phyloP scores from a whole-genome alignment of 2,113 vertebrate species.

The Aptenodytes patagonicus region DNA sequence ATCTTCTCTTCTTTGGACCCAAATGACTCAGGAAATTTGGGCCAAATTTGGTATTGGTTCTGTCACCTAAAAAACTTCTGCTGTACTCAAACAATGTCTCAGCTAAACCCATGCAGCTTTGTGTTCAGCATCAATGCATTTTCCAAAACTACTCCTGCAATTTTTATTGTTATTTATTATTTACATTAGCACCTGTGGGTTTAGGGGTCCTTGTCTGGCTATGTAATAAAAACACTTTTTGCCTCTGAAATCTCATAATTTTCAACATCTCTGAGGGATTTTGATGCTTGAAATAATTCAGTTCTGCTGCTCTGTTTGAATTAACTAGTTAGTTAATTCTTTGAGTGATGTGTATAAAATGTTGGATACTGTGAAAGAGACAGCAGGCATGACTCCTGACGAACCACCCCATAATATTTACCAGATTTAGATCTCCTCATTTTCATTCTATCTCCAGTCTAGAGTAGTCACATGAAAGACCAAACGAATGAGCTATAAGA shows the following conservation, averaged over 20 bases:
- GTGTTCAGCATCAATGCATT: neutral
- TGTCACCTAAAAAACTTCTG: neutral
- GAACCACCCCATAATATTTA: neutral
- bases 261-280: neutral
- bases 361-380: neutral
- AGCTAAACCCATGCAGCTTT: neutral
- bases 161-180: neutral
- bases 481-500: slow-evolving; percentile 48
- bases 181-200: neutral
- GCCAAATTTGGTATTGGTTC: neutral
- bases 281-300: neutral
- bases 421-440: slow-evolving; percentile 1
- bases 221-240: neutral
- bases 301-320: neutral
- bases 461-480: slow-evolving; percentile 21
- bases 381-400: neutral
- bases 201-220: neutral
- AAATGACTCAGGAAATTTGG: neutral
- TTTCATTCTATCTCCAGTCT: neutral
- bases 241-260: neutral
- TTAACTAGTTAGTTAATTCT: slow-evolving; percentile 11
- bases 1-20: neutral
- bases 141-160: neutral
- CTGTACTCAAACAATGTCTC: neutral
- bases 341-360: neutral